Percentiles rank a stretch among this genome's conserved stretches.
Evolutionary conservation across 2,888 invertebrate species (phyloP).

Genomic region (Catocala fraxini): DNA sequence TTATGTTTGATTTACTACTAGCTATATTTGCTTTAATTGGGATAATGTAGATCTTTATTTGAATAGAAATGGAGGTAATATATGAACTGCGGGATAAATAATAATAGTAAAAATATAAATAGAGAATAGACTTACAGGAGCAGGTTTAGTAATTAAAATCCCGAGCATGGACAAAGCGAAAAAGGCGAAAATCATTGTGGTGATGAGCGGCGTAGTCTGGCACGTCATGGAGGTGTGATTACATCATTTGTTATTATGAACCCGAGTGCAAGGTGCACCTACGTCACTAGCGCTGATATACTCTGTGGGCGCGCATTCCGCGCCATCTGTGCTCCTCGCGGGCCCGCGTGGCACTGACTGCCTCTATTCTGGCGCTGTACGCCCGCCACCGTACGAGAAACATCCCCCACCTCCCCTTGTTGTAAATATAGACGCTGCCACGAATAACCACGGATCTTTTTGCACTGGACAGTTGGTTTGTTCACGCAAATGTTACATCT

Average conservation of each 20-base stretch:
- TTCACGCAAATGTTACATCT: conserved; percentile 16
- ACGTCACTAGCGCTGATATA: conserved; percentile 30
- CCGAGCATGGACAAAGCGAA: conserved; percentile 65
- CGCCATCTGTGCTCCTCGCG: conserved; percentile 34
- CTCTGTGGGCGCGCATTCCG: conserved; percentile 31
- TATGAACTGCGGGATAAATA: background rate
- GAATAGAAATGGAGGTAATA: too few species aligned
- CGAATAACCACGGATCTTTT: conserved; percentile 32
- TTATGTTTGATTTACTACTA: too few species aligned
- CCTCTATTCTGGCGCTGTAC: conserved; percentile 5
- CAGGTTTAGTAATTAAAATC: conserved; percentile 58
- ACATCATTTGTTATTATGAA: conserved; percentile 46
- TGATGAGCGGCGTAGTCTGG: conserved; percentile 56
- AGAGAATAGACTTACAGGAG: conserved; percentile 52
- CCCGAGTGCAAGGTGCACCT: conserved; percentile 49
- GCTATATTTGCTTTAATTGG: too few species aligned
- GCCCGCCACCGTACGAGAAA: conserved; percentile 14
- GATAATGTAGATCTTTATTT: too few species aligned
- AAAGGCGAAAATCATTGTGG: conserved; percentile 69
- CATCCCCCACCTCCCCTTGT: conserved; percentile 34
- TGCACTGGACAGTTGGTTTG: conserved; percentile 23
- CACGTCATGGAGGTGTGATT: conserved; percentile 59
- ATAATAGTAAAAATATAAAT: background rate
- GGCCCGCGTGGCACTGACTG: conserved; percentile 49
- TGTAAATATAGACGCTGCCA: conserved; percentile 42